A percentile compares a stretch with the other conserved stretches of the same genome.
Conservation (phyloP, 2,797 vertebrate genomes). For the Clarias platycephalus region DNA sequence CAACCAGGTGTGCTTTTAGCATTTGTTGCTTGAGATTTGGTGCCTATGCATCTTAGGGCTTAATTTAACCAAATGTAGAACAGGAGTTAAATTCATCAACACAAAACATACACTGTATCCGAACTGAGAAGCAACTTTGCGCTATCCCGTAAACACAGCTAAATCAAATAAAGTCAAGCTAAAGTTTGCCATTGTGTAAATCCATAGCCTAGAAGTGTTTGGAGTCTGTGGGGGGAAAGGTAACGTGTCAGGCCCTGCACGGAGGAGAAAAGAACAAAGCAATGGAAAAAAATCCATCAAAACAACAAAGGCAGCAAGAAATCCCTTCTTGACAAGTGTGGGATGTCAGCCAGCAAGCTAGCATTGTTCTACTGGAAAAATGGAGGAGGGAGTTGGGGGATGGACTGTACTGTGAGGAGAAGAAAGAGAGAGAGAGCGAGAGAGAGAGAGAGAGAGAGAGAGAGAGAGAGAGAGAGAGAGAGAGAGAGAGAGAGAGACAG, state of each 20-base stretch:
- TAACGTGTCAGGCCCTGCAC: constrained; percentile 37
- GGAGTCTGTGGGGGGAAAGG: constrained; percentile 21
- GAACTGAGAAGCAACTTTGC: neutral
- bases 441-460: neutral
- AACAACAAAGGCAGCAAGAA: constrained; percentile 55
- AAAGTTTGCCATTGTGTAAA: constrained; percentile 5
- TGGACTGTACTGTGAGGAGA: constrained; percentile 13
- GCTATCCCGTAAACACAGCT: neutral
- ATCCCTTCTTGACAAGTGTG: constrained; percentile 53
- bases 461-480: neutral
- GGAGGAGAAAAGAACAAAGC: constrained; percentile 46
- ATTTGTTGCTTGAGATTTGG: constrained; percentile 20
- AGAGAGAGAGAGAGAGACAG: neutral
- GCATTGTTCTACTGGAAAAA: constrained; percentile 48
- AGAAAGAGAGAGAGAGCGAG: neutral
- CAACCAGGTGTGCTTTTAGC: constrained; percentile 39
- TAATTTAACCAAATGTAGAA: constrained; percentile 15
- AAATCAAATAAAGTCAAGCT: neutral
- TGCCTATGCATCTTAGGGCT: constrained; percentile 2
- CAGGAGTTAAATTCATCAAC: constrained; percentile 11
- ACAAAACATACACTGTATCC: neutral
- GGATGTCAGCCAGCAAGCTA: constrained; percentile 57
- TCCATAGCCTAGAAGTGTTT: neutral
- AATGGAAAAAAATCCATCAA: constrained; percentile 55
- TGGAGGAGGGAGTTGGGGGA: constrained; percentile 18